These are phyloP conservation scores for Diarsia rubi DNA, from an alignment of 2,888 invertebrate species.

Conservation along the genomic window DNA sequence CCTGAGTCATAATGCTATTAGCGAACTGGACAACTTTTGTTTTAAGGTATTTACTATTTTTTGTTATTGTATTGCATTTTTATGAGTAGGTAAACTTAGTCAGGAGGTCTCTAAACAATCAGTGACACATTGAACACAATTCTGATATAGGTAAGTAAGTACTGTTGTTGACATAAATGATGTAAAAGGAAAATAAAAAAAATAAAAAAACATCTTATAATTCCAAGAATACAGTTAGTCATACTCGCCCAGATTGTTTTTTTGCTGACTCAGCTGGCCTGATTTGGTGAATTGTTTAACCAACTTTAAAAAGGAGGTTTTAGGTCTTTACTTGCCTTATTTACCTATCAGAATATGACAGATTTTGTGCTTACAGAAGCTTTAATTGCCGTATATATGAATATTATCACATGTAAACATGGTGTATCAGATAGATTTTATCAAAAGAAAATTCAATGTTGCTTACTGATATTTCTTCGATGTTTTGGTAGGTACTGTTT, in stretches of 20 bases:
- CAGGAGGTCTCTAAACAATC: neutral
- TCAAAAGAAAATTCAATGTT: neutral
- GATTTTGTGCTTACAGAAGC: neutral
- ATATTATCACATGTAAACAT: neutral
- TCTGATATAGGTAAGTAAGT: too few relatives aligned
- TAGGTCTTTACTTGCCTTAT: neutral
- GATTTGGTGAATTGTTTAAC: neutral
- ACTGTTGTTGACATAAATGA: neutral
- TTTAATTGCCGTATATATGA: neutral
- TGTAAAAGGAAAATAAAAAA: constrained; percentile 4
- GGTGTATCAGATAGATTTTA: neutral
- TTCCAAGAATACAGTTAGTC: constrained; percentile 8
- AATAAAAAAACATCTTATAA: neutral
- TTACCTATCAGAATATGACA: neutral
- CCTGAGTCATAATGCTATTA: constrained; percentile 92
- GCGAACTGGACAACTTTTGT: constrained; percentile 91
- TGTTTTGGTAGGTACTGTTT: neutral
- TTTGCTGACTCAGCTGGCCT: constrained; percentile 28
- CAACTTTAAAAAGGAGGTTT: neutral
- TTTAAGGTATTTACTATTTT: constrained; percentile 87
- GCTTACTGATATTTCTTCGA: neutral
- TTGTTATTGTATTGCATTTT: constrained; percentile 19
- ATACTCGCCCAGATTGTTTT: neutral
- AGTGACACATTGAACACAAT: neutral
- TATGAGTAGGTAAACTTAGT: neutral